Percentiles rank a stretch among this genome's conserved stretches.
Conservation (phyloP, 2,113 vertebrate genomes). For the Odontophorus gujanensis region DNA sequence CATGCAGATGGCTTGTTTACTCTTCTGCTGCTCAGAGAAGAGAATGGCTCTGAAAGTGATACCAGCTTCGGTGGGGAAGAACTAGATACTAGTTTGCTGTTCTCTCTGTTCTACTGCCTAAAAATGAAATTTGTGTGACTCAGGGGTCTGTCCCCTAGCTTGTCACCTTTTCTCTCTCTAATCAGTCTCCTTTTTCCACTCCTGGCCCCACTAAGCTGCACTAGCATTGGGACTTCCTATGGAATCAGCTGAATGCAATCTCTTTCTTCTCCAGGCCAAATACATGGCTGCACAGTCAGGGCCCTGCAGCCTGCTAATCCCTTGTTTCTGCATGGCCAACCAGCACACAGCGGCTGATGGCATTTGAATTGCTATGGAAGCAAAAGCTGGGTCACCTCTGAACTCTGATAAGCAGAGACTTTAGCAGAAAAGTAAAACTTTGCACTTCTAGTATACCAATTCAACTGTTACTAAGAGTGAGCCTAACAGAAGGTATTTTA, state of each 20-base stretch:
- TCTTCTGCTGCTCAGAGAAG: background rate
- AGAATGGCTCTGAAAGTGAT: rapidly evolving
- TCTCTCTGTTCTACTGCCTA: background rate
- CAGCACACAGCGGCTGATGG: background rate
- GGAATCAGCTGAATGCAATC: background rate
- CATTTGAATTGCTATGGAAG: background rate
- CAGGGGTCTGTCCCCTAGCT: background rate
- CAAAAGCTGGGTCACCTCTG: background rate
- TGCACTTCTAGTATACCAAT: background rate
- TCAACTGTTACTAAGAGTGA: background rate
- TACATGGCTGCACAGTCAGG: background rate
- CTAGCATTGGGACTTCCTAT: background rate
- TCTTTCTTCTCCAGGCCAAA: background rate
- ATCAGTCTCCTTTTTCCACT: background rate
- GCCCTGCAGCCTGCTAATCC: background rate
- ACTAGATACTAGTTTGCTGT: background rate
- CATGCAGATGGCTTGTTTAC: rapidly evolving
- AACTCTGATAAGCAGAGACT: background rate
- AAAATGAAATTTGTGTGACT: background rate
- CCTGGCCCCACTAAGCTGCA: background rate
- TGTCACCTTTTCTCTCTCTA: background rate
- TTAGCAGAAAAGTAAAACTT: background rate
- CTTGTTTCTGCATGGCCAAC: background rate
- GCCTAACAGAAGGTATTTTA: background rate
- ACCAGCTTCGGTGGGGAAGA: background rate